These are phyloP conservation scores for Eurytoma adleriae DNA, from an alignment of 2,888 invertebrate species.

Conservation along the genomic window DNA sequence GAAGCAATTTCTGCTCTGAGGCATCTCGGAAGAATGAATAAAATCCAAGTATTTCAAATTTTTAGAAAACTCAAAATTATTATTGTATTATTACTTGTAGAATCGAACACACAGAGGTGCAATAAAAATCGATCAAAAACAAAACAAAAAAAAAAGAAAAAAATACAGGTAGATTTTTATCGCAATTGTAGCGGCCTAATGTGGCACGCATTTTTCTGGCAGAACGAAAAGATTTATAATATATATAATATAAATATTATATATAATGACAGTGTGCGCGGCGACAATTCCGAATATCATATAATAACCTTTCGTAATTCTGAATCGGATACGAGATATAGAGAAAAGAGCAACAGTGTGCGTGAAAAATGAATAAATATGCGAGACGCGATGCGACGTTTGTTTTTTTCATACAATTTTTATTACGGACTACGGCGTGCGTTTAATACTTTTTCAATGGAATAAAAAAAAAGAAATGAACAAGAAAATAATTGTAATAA, in stretches of 20 bases:
- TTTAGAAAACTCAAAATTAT: neutral
- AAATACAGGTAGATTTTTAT: constrained; percentile 26
- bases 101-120: constrained; percentile 34
- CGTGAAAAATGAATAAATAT: constrained; percentile 47
- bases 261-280: constrained; percentile 7
- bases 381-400: constrained; percentile 44
- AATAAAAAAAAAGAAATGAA: constrained; percentile 34
- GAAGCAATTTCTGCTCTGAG: neutral
- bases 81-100: constrained; percentile 22
- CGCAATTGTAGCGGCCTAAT: constrained; percentile 40
- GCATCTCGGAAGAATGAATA: no score
- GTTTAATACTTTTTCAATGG: constrained; percentile 71
- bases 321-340: constrained; percentile 26
- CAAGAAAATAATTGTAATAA: constrained; percentile 44
- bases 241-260: neutral
- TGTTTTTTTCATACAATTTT: constrained; percentile 60
- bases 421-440: constrained; percentile 63
- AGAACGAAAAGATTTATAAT: constrained; percentile 20
- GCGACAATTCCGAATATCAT: constrained; percentile 37
- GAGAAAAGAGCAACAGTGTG: constrained; percentile 14
- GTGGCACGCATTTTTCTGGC: constrained; percentile 44
- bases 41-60: neutral
- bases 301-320: constrained; percentile 31
- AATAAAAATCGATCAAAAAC: constrained; percentile 1
- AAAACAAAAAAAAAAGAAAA: neutral